A percentile compares a stretch with the other conserved stretches of the same genome.
Evolutionary conservation across 2,888 invertebrate genomes (phyloP).

Genomic region (Caenorhabditis wallacei): DNA sequence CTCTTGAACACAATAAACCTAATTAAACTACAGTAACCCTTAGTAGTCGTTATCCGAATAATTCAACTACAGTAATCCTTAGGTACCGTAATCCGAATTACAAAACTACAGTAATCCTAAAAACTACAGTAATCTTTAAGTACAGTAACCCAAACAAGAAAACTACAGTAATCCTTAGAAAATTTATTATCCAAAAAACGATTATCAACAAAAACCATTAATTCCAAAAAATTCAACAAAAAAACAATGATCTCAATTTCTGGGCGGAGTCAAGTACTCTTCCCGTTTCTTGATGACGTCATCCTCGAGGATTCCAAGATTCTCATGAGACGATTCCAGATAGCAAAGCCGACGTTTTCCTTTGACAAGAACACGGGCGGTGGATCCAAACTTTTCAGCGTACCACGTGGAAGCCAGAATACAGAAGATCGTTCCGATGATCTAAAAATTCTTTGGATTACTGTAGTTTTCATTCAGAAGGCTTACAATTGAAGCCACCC

Average conservation of each 20-base stretch:
- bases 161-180: too few relatives aligned
- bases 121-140: too few relatives aligned
- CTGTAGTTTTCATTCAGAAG: too few relatives aligned
- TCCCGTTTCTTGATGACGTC: slow-evolving; percentile 77
- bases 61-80: too few relatives aligned
- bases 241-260: background rate
- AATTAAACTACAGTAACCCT: too few relatives aligned
- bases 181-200: too few relatives aligned
- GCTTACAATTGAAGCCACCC: slow-evolving; percentile 78
- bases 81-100: too few relatives aligned
- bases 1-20: too few relatives aligned
- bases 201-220: too few relatives aligned
- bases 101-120: too few relatives aligned
- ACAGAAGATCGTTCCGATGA: slow-evolving; percentile 92
- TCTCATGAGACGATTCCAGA: slow-evolving; percentile 82
- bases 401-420: slow-evolving; percentile 85
- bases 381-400: slow-evolving; percentile 65
- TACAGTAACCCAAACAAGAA: too few relatives aligned
- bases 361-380: slow-evolving; percentile 75
- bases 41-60: too few relatives aligned
- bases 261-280: slow-evolving; percentile 50
- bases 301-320: slow-evolving; percentile 79
- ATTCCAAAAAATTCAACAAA: background rate
- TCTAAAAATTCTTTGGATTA: slow-evolving; percentile 84
- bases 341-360: slow-evolving; percentile 78